Percentiles rank a stretch among this genome's conserved stretches.
Evolutionary conservation across 2,888 invertebrate species (phyloP).

Genomic region (Spatulosminthurus flaviceps): DNA sequence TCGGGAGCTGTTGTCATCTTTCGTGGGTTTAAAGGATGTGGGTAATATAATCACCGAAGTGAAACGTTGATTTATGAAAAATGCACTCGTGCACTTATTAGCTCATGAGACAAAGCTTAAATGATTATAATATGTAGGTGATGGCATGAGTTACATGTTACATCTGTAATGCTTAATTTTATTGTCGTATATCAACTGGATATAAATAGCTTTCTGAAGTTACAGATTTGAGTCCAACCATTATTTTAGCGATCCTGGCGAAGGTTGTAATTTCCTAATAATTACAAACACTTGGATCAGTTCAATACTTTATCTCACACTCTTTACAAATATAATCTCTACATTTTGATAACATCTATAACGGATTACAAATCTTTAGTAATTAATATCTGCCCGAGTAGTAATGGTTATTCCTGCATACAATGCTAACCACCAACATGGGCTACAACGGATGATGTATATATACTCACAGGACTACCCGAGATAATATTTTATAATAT

Average conservation of each 20-base stretch:
- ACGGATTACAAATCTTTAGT: neutral
- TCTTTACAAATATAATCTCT: conserved; percentile 2
- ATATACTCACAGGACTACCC: neutral
- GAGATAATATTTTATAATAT: neutral
- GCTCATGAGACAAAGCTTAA: too few relatives aligned
- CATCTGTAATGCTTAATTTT: neutral
- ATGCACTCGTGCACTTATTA: too few relatives aligned
- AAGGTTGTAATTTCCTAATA: neutral
- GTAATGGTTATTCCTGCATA: neutral
- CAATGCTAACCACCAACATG: neutral
- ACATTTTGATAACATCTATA: neutral
- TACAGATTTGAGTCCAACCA: neutral
- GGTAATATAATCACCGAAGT: too few relatives aligned
- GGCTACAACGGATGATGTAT: neutral
- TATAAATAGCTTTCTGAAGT: neutral
- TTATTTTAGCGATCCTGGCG: too few relatives aligned
- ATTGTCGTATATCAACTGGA: neutral
- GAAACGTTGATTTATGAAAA: too few relatives aligned
- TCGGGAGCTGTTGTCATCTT: too few relatives aligned
- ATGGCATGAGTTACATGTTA: neutral
- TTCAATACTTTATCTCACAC: conserved; percentile 7
- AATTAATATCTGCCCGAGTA: neutral
- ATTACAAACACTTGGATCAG: neutral
- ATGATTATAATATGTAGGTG: neutral
- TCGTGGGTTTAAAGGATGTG: too few relatives aligned